Evolutionary conservation across 2,888 invertebrate genomes (phyloP), one percentile per base, ranked within the genome.

Genomic region (Diplolepis rosae): DNA sequence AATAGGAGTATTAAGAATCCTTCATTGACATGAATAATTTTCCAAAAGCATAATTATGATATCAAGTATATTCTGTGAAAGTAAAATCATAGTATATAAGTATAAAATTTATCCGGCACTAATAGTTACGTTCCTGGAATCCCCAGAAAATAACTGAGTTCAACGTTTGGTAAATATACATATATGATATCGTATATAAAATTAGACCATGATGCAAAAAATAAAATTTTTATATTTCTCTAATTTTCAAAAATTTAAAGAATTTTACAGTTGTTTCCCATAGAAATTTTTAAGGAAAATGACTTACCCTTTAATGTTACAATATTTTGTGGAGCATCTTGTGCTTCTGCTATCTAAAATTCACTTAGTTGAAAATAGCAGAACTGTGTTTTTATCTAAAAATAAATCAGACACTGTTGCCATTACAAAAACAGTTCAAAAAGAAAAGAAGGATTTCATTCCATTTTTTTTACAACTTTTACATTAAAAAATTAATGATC

Each of bases 291-390:
- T 48, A 9, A 22, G 11, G 24, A 6, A 13, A 11, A 4, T 7
- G 24, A 42, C 39, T 61, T 39, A 61, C 61, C 35, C 27, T 24
- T 24, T 4, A 35, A 24, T 5, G 35, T 39, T n/a, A 35, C 22
- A 61, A 35, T 22, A 35, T 35, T 22, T 6, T 32, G 7, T 18
- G 18, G 28, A 15, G 22, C 6, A 4, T 56, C 15, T 48, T 48
- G 18, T 11, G 11, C 11, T n/a, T 61, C 24, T 22, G 24, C 48
- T 61, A 39, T 42, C 61, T 61, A 35, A 15, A 13, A 61, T 42
- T 39, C 24, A 11, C 13, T 56, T 35, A 56, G 39, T 39, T 61
- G 61, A 61, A 61, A 61, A 61, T 61, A 61, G 50, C 50, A 24
- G 61, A 61, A 24, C 13, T 61, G 24, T 24, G 24, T 24, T 61